Base-by-base conservation (phyloP, 2,888 invertebrate genomes). In the Pollenia amentaria region DNA sequence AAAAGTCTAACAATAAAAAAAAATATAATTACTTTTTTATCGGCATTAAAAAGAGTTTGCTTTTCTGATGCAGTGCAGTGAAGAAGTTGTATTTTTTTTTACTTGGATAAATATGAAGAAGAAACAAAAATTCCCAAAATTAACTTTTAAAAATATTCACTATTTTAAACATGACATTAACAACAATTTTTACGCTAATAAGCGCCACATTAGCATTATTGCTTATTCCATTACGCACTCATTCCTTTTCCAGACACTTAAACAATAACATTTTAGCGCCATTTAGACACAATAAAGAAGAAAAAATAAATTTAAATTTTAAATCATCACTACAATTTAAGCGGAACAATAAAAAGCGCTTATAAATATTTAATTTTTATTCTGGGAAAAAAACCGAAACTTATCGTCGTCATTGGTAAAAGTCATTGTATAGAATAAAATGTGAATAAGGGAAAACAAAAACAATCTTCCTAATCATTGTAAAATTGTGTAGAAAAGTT, bases 241-340 rank as follows among this genome's bases (percentile, higher is more conserved):
- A 51, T 40, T 14, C 64, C 55, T 44, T 44, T 72, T 64, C 18
- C 55, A 65, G 80, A 40, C 72, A 73, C 46, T 73, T 64, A 46
- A 76, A 57, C 51, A 69, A 53, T 8, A 69, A 62, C n/a, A 69
- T 76, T 76, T 82, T 70, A 82, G 82, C 76, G 82, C 82, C 82
- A 76, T 53, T 81, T 46, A 70, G 46, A 53, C 18, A 60, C 11
- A 46, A 57, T 51, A 9, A 60, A 42, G 53, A n/a, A 1, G 11
- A 18, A 51, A 14, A 73, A 67, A 79, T 70, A 62, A 69, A 64
- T 72, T 67, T 77, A 46, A 75, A 82, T 67, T 75, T 82, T 75
- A 82, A 82, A 82, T 82, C 53, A 44, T 48, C 21, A 67, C 18
- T 21, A 42, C 21, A 46, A 21, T 21, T 11, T 16, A 62, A 38